Evolutionary conservation across 2,797 vertebrate genomes (phyloP), one percentile per base, ranked within the genome.

Genomic region (Lutjanus campechanus): DNA sequence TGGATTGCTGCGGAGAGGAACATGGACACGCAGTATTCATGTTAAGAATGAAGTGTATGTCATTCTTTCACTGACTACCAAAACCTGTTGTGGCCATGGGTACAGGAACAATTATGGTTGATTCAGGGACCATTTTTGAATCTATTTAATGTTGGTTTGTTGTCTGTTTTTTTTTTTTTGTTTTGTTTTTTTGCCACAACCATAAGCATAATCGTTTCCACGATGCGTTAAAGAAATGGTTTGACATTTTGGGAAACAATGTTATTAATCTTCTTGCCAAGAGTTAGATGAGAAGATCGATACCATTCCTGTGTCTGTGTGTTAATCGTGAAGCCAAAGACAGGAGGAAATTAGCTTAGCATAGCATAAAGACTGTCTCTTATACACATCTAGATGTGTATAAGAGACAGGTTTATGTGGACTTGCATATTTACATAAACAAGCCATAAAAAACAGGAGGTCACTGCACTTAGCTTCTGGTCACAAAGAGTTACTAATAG

Each of bases 121-220:
- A 71, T 65, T 77, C 65, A 81, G 65, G 75, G 73, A 64, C 17
- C 9, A n/a, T 76, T 77, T 79, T 55, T 61, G 11, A 40, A 53
- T 58, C 36, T 71, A 22, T 83, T 65, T 68, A 50, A 77, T 50
- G 4, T 70, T 60, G 13, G 8, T 68, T 62, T 55, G 25, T 41
- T 40, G 46, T 75, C 5, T 50, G 12, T 43, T 25, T 55, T 51
- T 3, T 16, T 43, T 25, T 25, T 25, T 69, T 59, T 11, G 7
- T 69, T 58, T 55, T 20, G 36, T 46, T 29, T 59, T 55, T 6
- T 19, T 44, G 16, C 15, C 17, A 61, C 19, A 49, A n/a, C 10
- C 36, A 69, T 17, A 77, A 36, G 43, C 43, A 9, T 22, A 1
- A 29, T 49, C 3, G 58, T 56, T 65, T 62, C 44, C 19, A 67